Conservation (phyloP, 2,888 invertebrate genomes). For the Latrodectus hesperus region DNA sequence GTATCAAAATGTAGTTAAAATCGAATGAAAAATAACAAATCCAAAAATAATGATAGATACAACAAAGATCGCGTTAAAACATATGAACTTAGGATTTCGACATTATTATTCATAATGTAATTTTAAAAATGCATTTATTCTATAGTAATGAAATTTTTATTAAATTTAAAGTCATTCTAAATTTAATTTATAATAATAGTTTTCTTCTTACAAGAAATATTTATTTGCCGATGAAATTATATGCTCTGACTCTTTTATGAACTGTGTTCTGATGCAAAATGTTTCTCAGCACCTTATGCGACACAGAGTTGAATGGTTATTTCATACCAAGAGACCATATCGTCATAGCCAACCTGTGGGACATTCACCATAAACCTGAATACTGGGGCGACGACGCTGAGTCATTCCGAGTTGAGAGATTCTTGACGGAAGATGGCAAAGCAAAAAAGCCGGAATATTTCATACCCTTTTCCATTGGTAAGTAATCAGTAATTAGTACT, state of each 20-base stretch:
- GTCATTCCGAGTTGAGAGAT: constrained; percentile 53
- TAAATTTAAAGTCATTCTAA: neutral
- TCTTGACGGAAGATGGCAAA: constrained; percentile 48
- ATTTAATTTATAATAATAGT: too few species aligned
- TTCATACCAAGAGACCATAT: constrained; percentile 53
- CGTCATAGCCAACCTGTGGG: constrained; percentile 61
- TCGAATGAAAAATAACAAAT: too few species aligned
- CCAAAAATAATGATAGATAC: too few species aligned
- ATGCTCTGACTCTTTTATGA: too few species aligned
- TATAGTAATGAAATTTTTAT: too few species aligned
- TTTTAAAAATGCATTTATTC: too few species aligned
- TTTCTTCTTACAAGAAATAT: too few species aligned
- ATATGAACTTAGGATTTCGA: too few species aligned
- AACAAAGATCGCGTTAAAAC: too few species aligned
- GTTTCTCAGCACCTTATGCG: constrained; percentile 43
- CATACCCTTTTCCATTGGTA: constrained; percentile 71
- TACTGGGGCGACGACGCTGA: constrained; percentile 59
- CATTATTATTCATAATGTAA: too few species aligned
- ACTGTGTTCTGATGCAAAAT: neutral
- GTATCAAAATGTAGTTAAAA: too few species aligned
- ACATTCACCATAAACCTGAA: constrained; percentile 51
- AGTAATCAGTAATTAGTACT: neutral
- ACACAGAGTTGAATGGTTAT: constrained; percentile 44
- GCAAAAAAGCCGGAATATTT: constrained; percentile 60
- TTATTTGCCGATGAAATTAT: too few species aligned